phyloP scores from a whole-genome alignment of 37 sponge, comb jelly and placozoan genomes.

The Hormiphora californensis region DNA sequence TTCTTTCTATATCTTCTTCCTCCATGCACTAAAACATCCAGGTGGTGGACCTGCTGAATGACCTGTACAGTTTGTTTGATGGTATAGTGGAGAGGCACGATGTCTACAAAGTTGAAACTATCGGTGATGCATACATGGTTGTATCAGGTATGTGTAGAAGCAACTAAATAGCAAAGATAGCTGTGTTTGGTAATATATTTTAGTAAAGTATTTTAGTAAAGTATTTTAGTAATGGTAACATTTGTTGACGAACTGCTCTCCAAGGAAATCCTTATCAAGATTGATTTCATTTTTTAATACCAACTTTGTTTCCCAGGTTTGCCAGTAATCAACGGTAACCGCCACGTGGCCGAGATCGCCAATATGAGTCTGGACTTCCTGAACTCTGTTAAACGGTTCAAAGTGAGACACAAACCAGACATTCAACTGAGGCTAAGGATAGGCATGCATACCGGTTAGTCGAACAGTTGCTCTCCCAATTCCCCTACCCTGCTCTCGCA shows the following conservation, averaged over 20 bases:
- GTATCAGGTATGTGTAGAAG: constrained; percentile 4
- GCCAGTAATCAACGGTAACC: constrained; percentile 31
- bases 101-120: constrained; percentile 55
- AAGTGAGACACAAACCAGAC: constrained; percentile 49
- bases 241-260: too few relatives aligned
- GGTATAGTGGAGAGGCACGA: constrained; percentile 47
- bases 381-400: constrained; percentile 39
- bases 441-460: constrained; percentile 54
- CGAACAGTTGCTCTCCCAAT: too few relatives aligned
- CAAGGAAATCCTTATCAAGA: too few relatives aligned
- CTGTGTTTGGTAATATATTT: too few relatives aligned
- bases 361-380: constrained; percentile 55
- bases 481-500: too few relatives aligned
- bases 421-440: constrained; percentile 13
- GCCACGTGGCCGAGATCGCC: constrained; percentile 37
- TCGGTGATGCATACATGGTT: constrained; percentile 35
- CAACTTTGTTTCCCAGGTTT: too few relatives aligned
- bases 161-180: too few relatives aligned
- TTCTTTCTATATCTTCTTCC: neutral
- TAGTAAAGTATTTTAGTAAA: too few relatives aligned
- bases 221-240: too few relatives aligned
- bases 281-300: too few relatives aligned
- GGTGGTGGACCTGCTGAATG: constrained; percentile 49
- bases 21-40: neutral
- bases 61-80: constrained; percentile 50